Evolutionary conservation across 2,888 invertebrate genomes (phyloP), one percentile per base, ranked within the genome.

Genomic region (Phymatocera aterrima): DNA sequence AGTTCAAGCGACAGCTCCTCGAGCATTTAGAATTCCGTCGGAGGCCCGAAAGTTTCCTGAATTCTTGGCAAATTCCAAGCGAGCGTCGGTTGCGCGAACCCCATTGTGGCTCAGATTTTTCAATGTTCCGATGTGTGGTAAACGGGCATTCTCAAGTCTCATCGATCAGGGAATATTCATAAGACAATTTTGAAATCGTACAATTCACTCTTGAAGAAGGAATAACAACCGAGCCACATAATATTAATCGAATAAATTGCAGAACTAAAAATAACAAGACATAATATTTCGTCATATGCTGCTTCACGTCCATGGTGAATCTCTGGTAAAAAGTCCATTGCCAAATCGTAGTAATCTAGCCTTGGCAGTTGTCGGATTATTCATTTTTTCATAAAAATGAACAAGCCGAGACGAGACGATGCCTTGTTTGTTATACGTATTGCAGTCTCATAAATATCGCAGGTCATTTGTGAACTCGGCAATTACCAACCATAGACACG

Each of bases 41-140:
- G 3, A 51, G 51, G 40, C 75, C 57, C 72, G 21, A 21, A 40
- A 60, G 43, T 31, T 51, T 31, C 28, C n/a, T 72, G 51, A 51
- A 75, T 75, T 75, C 75, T 60, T 37, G 28, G 46, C 10, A 43
- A 60, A 75, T 75, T 75, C 75, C 75, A 57, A 57, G 60, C 75
- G 37, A 51, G 72, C 51, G 51, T 72, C 72, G 75, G 75, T 75
- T 54, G 34, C 60, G 28, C 65, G 34, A 5, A 15, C 72, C 48
- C 34, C 18, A 12, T 12, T 12, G 28, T 3, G 31, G 43, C 15
- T 51, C 21, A 28, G 46, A 46, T 15, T 10, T 68, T 68, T 46
- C 46, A 68, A 68, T 43, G 68, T 68, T 43, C 28, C 3, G 43
- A 40, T 68, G 15, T 3, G 12, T 4, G n/a, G 8, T 61, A n/a